A percentile compares a stretch with the other conserved stretches of the same genome.
Evolutionary conservation across 2,113 vertebrate genomes (phyloP).

Genomic region (Prinia subflava): DNA sequence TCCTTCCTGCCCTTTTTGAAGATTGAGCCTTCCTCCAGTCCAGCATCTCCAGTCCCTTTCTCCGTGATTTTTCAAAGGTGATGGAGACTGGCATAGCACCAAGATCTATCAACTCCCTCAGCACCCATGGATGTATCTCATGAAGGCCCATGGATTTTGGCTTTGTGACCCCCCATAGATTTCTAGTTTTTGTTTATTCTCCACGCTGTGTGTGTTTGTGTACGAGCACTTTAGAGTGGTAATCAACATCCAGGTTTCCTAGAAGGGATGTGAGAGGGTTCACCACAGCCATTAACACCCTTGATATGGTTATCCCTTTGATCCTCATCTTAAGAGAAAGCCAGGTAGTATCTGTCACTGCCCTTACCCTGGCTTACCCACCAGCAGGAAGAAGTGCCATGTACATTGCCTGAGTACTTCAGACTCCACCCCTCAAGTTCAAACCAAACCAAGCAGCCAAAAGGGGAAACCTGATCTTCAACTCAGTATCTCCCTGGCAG

Average conservation of each 20-base stretch:
- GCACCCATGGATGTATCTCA: too few species aligned
- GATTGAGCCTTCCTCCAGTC: background rate
- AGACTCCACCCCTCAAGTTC: background rate
- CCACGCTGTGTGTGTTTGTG: rapidly evolving
- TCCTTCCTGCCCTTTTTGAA: background rate
- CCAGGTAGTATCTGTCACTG: background rate
- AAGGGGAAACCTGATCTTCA: background rate
- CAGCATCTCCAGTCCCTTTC: background rate
- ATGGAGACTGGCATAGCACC: background rate
- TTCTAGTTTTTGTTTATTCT: background rate
- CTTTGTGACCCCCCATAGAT: background rate
- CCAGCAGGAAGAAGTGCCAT: background rate
- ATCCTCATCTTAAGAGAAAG: background rate
- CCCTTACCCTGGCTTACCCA: background rate
- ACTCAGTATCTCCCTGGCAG: background rate
- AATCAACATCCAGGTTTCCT: background rate
- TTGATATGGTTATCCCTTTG: background rate
- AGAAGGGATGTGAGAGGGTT: background rate
- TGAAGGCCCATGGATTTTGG: background rate
- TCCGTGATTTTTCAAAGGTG: background rate
- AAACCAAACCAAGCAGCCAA: background rate
- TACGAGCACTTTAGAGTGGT: rapidly evolving
- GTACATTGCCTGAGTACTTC: background rate
- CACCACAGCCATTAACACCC: background rate
- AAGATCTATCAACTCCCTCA: background rate